A percentile compares a stretch with the other conserved stretches of the same genome.
phyloP scores from a whole-genome alignment of 1,140 invertebrate species.

The Hermatobates lingyangjiaoensis region DNA sequence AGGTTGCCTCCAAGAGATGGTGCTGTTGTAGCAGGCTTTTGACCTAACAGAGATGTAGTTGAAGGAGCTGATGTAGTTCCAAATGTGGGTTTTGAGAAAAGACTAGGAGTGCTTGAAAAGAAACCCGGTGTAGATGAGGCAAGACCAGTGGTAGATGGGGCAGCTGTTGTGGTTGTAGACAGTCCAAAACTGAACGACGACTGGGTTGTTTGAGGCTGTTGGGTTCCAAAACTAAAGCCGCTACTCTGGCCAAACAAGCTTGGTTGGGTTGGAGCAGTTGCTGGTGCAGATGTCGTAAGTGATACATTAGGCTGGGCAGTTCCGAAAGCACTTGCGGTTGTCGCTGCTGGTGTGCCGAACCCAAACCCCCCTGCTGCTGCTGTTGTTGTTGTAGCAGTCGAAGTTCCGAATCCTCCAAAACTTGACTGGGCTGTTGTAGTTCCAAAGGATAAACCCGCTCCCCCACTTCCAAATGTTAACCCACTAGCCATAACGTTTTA shows the following conservation, averaged over 20 bases:
- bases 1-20: conserved; percentile 1
- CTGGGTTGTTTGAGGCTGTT: not conserved
- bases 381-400: not conserved
- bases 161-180: not conserved
- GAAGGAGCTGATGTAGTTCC: not conserved
- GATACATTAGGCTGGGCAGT: not conserved
- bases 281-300: not conserved
- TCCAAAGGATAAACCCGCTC: too few relatives aligned
- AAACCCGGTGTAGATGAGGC: not conserved
- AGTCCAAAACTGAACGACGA: not conserved
- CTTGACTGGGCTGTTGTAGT: too few relatives aligned
- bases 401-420: not conserved
- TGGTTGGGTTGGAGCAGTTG: not conserved
- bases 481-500: too few relatives aligned
- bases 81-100: not conserved
- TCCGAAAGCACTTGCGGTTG: not conserved
- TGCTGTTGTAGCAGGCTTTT: not conserved
- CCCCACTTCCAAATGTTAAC: too few relatives aligned
- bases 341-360: not conserved
- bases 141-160: not conserved
- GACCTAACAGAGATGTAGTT: not conserved
- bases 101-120: not conserved
- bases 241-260: not conserved
- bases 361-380: not conserved
- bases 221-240: not conserved